A percentile compares a stretch with the other conserved stretches of the same genome.
phyloP scores from a whole-genome alignment of 2,113 vertebrate genomes.

The Dromaius novaehollandiae region DNA sequence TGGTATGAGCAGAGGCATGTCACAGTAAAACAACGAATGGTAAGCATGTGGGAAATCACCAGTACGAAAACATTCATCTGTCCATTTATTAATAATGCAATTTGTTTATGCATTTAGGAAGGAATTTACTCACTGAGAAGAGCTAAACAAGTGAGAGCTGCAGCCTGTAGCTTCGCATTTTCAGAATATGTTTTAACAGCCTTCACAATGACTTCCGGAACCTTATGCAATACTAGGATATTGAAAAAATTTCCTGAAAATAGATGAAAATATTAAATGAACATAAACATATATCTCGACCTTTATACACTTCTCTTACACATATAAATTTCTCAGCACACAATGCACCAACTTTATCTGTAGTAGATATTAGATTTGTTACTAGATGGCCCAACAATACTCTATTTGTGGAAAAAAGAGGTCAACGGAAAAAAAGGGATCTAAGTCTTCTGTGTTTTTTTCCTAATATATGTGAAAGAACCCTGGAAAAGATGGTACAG shows the following conservation, averaged over 20 bases:
- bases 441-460: neutral
- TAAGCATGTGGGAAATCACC: neutral
- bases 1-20: neutral
- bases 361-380: neutral
- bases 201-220: slow-evolving; percentile 83
- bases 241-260: slow-evolving; percentile 90
- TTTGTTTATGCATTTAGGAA: neutral
- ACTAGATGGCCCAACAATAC: neutral
- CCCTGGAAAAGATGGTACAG: neutral
- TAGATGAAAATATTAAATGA: neutral
- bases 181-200: slow-evolving; percentile 81
- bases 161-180: slow-evolving; percentile 83
- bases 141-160: slow-evolving; percentile 87
- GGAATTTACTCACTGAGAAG: slow-evolving; percentile 87
- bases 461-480: neutral
- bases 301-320: neutral
- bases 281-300: neutral
- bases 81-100: neutral
- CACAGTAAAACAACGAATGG: neutral
- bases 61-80: neutral
- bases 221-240: slow-evolving; percentile 91
- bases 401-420: neutral
- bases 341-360: neutral
- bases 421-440: neutral
- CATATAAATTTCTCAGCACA: neutral